phyloP scores from a whole-genome alignment of 2,113 vertebrate species.

The Otolemur garnettii region DNA sequence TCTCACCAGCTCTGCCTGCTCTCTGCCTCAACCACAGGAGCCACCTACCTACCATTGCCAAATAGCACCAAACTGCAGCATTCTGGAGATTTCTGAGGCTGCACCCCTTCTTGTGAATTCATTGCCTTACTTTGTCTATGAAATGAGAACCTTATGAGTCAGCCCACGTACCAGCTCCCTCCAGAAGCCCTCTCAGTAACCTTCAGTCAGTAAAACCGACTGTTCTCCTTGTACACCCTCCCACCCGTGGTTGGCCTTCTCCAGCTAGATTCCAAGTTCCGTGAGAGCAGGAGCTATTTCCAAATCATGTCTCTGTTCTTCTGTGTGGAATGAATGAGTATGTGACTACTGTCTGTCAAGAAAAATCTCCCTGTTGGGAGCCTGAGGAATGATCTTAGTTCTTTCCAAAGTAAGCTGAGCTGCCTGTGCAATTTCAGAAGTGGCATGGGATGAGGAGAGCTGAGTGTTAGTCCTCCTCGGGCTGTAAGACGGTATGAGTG shows the following conservation, averaged over 20 bases:
- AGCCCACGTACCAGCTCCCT: background rate
- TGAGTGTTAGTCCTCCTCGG: background rate
- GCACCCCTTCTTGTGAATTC: background rate
- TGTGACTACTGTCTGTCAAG: background rate
- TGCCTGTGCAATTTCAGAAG: background rate
- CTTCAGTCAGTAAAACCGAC: background rate
- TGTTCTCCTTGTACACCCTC: background rate
- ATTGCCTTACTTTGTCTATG: background rate
- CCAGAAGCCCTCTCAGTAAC: background rate
- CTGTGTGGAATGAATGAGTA: background rate
- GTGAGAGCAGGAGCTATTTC: background rate
- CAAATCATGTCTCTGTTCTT: background rate
- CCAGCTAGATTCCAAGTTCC: background rate
- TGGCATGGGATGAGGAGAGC: background rate
- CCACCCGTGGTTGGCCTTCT: rapidly evolving
- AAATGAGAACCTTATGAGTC: background rate
- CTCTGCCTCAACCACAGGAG: background rate
- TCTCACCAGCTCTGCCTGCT: background rate
- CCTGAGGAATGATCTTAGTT: background rate
- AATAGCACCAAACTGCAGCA: background rate
- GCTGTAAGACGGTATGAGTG: background rate
- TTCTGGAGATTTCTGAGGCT: background rate
- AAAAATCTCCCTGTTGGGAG: background rate
- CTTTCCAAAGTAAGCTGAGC: background rate
- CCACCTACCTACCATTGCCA: background rate